These are phyloP conservation scores for Carcina quercana DNA, from an alignment of 2,888 invertebrate species.

Conservation along the genomic window DNA sequence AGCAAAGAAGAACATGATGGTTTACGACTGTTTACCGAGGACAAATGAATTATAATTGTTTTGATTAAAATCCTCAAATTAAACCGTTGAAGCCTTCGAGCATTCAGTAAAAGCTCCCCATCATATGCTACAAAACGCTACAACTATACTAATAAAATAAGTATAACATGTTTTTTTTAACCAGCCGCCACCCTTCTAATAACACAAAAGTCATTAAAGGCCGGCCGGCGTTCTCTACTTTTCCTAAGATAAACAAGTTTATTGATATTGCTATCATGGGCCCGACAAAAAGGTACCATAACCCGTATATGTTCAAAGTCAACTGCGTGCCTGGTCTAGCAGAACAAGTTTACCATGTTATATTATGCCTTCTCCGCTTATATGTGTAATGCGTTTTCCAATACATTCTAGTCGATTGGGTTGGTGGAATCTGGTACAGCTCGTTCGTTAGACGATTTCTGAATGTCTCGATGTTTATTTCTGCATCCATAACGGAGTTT, in stretches of 20 bases:
- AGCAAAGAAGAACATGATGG: too few relatives aligned
- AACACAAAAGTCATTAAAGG: conserved; percentile 33
- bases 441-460: too few relatives aligned
- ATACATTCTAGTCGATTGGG: conserved; percentile 44
- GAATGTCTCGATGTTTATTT: too few relatives aligned
- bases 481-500: too few relatives aligned
- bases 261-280: conserved; percentile 45
- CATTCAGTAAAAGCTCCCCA: too few relatives aligned
- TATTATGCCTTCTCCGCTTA: too few relatives aligned
- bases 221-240: conserved; percentile 34
- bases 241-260: conserved; percentile 46
- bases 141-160: too few relatives aligned
- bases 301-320: conserved; percentile 49
- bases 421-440: conserved; percentile 36
- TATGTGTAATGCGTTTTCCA: conserved; percentile 40
- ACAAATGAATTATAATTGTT: too few relatives aligned
- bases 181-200: conserved; percentile 27
- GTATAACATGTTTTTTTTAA: conserved; percentile 16
- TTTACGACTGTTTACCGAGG: too few relatives aligned
- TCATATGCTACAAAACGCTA: too few relatives aligned
- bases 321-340: conserved; percentile 35
- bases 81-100: too few relatives aligned
- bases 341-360: conserved; percentile 45
- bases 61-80: too few relatives aligned
- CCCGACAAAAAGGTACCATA: conserved; percentile 34